A percentile compares a stretch with the other conserved stretches of the same genome.
phyloP scores from a whole-genome alignment of 2,797 vertebrate species.

The Acipenser ruthenus region DNA sequence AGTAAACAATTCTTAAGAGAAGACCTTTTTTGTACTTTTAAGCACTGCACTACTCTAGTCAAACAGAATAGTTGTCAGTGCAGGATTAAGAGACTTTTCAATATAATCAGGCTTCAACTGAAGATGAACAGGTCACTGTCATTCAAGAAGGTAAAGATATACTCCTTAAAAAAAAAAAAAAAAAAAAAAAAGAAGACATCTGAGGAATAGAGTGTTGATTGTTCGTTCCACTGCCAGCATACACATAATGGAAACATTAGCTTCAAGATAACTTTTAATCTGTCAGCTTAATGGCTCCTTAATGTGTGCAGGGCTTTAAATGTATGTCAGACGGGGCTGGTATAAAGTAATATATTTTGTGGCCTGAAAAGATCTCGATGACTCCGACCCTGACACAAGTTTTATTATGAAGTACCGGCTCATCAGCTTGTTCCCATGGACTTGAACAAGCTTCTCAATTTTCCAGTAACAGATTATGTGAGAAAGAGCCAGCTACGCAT shows the following conservation, averaged over 20 bases:
- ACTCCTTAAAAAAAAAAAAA: conserved; percentile 12
- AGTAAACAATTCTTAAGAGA: neutral
- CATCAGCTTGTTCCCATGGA: conserved; percentile 50
- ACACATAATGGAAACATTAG: conserved; percentile 65
- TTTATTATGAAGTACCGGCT: conserved; percentile 54
- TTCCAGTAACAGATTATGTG: conserved; percentile 49
- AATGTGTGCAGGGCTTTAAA: conserved; percentile 49
- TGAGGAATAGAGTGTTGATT: conserved; percentile 53
- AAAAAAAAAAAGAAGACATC: conserved; percentile 39
- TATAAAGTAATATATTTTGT: conserved; percentile 43
- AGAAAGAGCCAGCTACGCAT: conserved; percentile 45
- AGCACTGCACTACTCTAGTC: neutral
- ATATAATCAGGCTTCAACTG: conserved; percentile 31
- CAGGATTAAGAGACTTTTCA: neutral
- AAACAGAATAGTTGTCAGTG: neutral
- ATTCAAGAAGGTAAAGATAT: conserved; percentile 44
- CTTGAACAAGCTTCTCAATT: conserved; percentile 39
- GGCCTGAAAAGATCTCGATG: conserved; percentile 43
- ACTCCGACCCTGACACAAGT: conserved; percentile 41
- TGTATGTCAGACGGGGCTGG: conserved; percentile 46
- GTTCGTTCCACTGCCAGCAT: conserved; percentile 56
- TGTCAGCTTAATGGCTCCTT: conserved; percentile 68
- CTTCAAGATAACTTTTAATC: conserved; percentile 68
- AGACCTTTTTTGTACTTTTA: neutral
- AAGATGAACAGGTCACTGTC: conserved; percentile 46